A percentile compares a stretch with the other conserved stretches of the same genome.
These are phyloP conservation scores for Cacatua alba DNA, from an alignment of 2,113 vertebrate genomes.

Conservation along the genomic window DNA sequence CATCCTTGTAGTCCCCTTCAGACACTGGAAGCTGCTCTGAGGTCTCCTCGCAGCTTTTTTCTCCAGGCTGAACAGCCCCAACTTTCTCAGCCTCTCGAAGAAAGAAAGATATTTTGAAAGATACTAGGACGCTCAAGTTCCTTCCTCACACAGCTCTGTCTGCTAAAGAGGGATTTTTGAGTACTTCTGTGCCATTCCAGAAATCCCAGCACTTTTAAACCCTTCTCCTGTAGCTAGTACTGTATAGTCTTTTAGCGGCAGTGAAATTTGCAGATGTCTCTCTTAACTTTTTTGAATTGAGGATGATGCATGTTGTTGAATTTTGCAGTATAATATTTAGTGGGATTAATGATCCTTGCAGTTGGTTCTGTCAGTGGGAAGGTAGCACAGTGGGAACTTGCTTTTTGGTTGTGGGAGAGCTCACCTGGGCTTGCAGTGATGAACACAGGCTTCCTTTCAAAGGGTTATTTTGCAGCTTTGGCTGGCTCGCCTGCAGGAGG, in stretches of 20 bases:
- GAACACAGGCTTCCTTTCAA: background rate
- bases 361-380: background rate
- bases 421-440: background rate
- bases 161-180: background rate
- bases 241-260: background rate
- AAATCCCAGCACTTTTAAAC: background rate
- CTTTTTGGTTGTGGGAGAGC: background rate
- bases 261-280: background rate
- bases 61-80: background rate
- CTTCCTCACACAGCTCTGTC: background rate
- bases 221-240: background rate
- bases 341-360: background rate
- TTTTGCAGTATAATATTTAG: background rate
- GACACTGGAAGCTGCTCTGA: background rate
- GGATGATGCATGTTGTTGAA: fast-evolving
- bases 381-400: background rate
- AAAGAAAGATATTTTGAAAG: background rate
- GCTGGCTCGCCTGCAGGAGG: background rate
- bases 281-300: background rate
- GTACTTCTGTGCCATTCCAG: background rate
- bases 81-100: background rate
- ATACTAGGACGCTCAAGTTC: background rate
- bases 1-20: background rate
- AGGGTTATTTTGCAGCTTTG: background rate
- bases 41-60: background rate